Evolutionary conservation across 1,140 invertebrate species (phyloP), one percentile per base, ranked within the genome.

Genomic region (Heliconius hewitsoni): DNA sequence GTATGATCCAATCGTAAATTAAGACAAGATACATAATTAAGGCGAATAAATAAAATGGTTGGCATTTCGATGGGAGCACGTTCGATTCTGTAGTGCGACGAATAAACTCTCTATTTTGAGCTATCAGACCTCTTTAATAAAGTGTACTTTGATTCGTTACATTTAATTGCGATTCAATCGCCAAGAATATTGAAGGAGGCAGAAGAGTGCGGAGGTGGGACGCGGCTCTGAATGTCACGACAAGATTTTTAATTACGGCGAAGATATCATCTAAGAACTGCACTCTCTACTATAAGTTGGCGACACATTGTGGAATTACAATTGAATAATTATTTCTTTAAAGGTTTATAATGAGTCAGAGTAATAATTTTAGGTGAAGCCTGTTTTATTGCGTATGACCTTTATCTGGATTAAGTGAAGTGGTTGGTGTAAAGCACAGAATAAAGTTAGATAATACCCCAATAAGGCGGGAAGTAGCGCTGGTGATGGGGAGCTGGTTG

Each of bases 21-120:
- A 94, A 94, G 92, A 94, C 93, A 94, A 94, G 93, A 94, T 94
- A 94, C 93, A 94, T 94, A 94, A 94, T 94, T 94, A 94, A 94
- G 91, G 91, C 84, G 88, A 94, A 94, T 94, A 94, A 94, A 94
- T 94, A 94, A 94, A 94, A 94, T 93, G 92, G 91, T 93, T 94
- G 93, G 93, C 92, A 94, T 94, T 94, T 94, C 91, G 87, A 93
- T 91, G 89, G 91, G 89, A 93, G 92, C 92, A 92, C 92, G 91
- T 94, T 93, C 91, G 92, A 92, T 93, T 91, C 88, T 87, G 88
- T 83, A 73, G 81, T 50, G 82, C 85, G 89, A 91, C 91, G 90
- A 83, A 81, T 76, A 79, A 79, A 74, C 83, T 85, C 78, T 86
- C 89, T 86, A 94, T 93, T 94, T 90, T 94, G 91, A 93, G 88